Base-by-base conservation (phyloP, 2,888 invertebrate species). In the Drosophila crucigera region DNA sequence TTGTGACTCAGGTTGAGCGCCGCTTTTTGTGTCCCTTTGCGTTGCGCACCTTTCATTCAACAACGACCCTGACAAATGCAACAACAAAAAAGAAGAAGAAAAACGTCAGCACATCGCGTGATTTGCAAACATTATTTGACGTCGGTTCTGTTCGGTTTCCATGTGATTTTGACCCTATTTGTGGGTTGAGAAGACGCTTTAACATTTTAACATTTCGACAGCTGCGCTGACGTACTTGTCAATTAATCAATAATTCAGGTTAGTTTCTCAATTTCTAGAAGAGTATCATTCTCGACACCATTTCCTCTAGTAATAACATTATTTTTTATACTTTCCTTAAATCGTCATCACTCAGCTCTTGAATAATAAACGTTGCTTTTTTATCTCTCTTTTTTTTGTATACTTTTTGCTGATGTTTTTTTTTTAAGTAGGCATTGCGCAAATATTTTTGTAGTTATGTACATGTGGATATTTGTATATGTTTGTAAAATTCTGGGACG, bases 151-250 rank as follows among this genome's bases (percentile, higher is more conserved):
- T 35, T 49, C 41, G 59, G 74, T 52, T 62, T 68, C 28, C 83
- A 68, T 39, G 69, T 85, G 86, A 76, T 80, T 77, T 82, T 84
- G 83, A 85, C 84, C 89, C 80, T 72, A 73, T 87, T 70, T 56
- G 60, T 37, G 56, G 70, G 19, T 60, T 60, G n/a, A 71, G 54
- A 22, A 39, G 56, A 33, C 39, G 68, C 69, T 76, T 73, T 59
- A 65, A 72, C 68, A 67, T 60, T 52, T 35, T n/a, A 64, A 49
- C 64, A 30, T 54, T 35, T 54, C 37, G 28, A 28, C 37, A 39
- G 19, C 28, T 4, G 52, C 49, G 52, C 49, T 65, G 71, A 62
- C 73, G 68, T 65, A 50, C 22, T 22, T 30, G 47, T 30, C 22
- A 68, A 67, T 37, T 52, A 82, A 88, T 90, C 84, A 76, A 85